phyloP scores from a whole-genome alignment of 2,797 vertebrate species.

The Rhinichthys osculus region DNA sequence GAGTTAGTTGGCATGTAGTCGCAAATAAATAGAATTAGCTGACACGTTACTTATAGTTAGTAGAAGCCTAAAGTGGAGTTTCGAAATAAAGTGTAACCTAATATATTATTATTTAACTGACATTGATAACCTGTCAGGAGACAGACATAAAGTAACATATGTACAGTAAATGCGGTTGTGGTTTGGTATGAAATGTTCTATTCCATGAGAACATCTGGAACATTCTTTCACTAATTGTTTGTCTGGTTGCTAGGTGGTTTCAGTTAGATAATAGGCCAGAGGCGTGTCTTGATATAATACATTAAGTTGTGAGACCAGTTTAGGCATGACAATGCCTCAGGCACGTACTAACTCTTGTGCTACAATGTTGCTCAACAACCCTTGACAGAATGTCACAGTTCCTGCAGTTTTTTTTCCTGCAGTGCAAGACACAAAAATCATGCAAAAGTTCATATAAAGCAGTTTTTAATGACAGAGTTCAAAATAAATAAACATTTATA shows the following conservation, averaged over 20 bases:
- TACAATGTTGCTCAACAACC: neutral
- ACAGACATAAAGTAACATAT: neutral
- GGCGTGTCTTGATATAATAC: slow-evolving; percentile 30
- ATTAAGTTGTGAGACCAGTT: slow-evolving; percentile 11
- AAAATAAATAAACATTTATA: slow-evolving; percentile 44
- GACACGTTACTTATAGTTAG: neutral
- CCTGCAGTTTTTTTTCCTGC: neutral
- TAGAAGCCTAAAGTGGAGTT: neutral
- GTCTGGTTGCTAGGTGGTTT: slow-evolving; percentile 33
- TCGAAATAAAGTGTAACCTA: neutral
- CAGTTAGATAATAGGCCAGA: neutral
- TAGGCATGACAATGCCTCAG: slow-evolving; percentile 7
- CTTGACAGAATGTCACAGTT: neutral
- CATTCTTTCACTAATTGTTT: slow-evolving; percentile 31
- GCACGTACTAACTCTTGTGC: neutral
- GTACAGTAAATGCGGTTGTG: neutral
- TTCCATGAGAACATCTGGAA: slow-evolving; percentile 15
- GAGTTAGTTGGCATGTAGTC: neutral
- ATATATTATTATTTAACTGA: neutral
- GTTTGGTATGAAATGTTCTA: neutral
- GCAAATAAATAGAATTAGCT: neutral
- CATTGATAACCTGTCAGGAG: neutral
- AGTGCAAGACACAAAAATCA: neutral
- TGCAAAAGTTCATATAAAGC: neutral
- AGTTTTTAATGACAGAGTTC: slow-evolving; percentile 24